Percentiles rank a stretch among this genome's conserved stretches.
Evolutionary conservation across 2,888 invertebrate species (phyloP).

Genomic region (Netelia inedita): DNA sequence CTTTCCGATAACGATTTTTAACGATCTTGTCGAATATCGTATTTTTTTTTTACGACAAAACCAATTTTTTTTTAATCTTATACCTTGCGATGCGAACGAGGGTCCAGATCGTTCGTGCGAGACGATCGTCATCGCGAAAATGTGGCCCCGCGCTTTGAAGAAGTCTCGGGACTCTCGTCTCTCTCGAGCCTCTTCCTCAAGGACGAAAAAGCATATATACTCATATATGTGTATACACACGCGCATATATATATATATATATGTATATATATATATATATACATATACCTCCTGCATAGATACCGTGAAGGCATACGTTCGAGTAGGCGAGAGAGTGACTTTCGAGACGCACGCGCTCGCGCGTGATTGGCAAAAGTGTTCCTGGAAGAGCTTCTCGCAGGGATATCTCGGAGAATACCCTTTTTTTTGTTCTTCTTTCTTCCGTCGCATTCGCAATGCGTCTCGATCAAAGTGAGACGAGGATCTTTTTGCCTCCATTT

Average conservation of each 20-base stretch:
- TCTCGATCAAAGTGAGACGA: slow-evolving; percentile 5
- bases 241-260: not conserved
- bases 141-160: not conserved
- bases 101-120: no score
- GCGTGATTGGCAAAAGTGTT: slow-evolving; percentile 46
- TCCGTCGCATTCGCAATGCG: not conserved
- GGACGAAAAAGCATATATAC: slow-evolving; percentile 6
- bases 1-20: no score
- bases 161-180: not conserved
- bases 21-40: not conserved
- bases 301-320: slow-evolving; percentile 18
- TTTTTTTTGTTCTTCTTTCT: slow-evolving; percentile 28
- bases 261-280: not conserved
- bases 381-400: slow-evolving; percentile 56
- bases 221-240: not conserved
- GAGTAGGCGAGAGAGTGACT: slow-evolving; percentile 49
- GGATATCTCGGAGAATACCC: slow-evolving; percentile 48
- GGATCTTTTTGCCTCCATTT: slow-evolving; percentile 39
- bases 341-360: slow-evolving; percentile 34
- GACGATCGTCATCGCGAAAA: slow-evolving; percentile 26
- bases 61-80: not conserved
- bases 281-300: slow-evolving; percentile 17
- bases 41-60: slow-evolving; percentile 12
- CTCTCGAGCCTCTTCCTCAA: slow-evolving; percentile 6
- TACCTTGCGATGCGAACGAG: slow-evolving; percentile 16